Conservation (phyloP, 2,888 invertebrate genomes). For the Cantharis nigra region DNA sequence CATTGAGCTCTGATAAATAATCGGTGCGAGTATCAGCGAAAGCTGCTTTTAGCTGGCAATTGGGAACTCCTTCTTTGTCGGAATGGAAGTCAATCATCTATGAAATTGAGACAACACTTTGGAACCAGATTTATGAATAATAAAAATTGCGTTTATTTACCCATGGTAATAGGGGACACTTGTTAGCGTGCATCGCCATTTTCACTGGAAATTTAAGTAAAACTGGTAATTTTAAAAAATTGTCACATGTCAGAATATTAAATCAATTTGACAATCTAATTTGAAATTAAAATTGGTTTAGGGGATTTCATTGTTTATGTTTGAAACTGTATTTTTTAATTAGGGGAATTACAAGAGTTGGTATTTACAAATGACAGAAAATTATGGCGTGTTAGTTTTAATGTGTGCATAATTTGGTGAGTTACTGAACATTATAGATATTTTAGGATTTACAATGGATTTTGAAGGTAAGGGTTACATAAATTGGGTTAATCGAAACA, state of each 20-base stretch:
- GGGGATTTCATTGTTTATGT: neutral
- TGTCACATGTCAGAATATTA: neutral
- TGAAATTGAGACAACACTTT: neutral
- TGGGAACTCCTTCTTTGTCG: slow-evolving; percentile 52
- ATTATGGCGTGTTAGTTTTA: neutral
- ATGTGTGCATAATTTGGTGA: neutral
- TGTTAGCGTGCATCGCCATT: slow-evolving; percentile 7
- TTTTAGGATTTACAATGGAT: neutral
- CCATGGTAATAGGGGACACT: slow-evolving; percentile 52
- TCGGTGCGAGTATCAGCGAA: slow-evolving; percentile 58
- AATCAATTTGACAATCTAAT: neutral
- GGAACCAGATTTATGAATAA: neutral
- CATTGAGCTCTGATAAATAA: slow-evolving; percentile 57
- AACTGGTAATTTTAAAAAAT: neutral
- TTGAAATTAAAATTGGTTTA: neutral
- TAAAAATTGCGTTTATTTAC: slow-evolving; percentile 25
- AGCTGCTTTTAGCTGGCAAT: slow-evolving; percentile 58
- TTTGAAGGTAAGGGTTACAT: neutral
- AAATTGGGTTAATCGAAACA: neutral
- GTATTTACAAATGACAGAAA: neutral
- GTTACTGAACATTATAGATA: neutral
- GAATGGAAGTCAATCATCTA: slow-evolving; percentile 53
- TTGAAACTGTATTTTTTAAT: no score
- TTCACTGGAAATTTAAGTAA: neutral
- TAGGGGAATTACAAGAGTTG: neutral